Base-by-base conservation (phyloP, 2,113 vertebrate species). In the Thunnus maccoyii region DNA sequence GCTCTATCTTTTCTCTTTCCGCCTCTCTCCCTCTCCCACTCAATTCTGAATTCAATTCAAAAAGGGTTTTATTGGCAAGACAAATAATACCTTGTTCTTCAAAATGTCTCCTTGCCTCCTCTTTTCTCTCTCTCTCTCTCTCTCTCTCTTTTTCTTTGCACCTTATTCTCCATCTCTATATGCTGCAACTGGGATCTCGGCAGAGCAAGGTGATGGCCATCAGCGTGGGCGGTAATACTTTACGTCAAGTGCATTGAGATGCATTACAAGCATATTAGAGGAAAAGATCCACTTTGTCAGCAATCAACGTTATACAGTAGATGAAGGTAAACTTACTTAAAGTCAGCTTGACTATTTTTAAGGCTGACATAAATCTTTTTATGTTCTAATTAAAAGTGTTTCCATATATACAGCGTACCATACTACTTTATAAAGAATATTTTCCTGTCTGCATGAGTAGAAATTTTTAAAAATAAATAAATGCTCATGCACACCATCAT, bases 11-110 rank as follows among this genome's bases (percentile, higher is more conserved):
- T 78, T 73, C 84, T 88, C 88, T 85, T 14, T 52, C 72, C 46
- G n/a, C 77, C 82, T 90, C 88, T 81, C 61, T 80, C 85, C 63
- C 56, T 83, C 83, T 85, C 83, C 88, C 88, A 89, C 90, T 89
- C 90, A 74, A 78, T 85, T 79, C 82, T 16, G 65, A 86, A 85
- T 90, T 76, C 83, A 86, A 85, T 86, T 91, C 72, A 85, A 76
- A 83, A 88, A 72, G 71, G 83, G 57, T 83, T 88, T 87, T 75
- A 84, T 67, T 91, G 91, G 84, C 83, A 86, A 86, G 80, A 86
- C 84, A 86, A 84, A 89, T 89, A 88, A 87, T 71, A 88, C 83
- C 82, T 87, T 76, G 58, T 85, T 82, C 68, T 85, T 76, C 80
- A 87, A 80, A 85, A 85, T 81, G 76, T 76, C 72, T 88, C 72